Evolutionary conservation across 2,888 invertebrate species (phyloP).

Genomic region (Bhutanitis thaidina): DNA sequence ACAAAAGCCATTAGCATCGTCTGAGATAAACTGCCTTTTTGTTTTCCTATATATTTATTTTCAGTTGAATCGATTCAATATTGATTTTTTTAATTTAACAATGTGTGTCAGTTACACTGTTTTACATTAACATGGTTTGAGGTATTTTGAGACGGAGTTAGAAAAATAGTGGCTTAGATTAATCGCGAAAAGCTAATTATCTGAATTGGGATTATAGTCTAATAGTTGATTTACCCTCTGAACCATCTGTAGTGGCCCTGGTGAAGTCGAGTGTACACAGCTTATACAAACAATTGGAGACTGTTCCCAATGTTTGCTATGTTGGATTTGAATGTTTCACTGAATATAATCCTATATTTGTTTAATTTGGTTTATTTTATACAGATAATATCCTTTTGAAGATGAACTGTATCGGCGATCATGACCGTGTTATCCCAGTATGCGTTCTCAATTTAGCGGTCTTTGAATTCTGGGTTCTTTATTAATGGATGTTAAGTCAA

Average conservation of each 20-base stretch:
- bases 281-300: conserved; percentile 53
- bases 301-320: conserved; percentile 56
- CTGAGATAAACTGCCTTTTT: conserved; percentile 17
- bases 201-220: conserved; percentile 70
- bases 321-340: conserved; percentile 75
- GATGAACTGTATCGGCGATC: too few relatives aligned
- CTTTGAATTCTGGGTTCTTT: too few relatives aligned
- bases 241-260: conserved; percentile 40
- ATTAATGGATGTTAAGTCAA: too few relatives aligned
- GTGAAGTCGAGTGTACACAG: conserved; percentile 45
- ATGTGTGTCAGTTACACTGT: conserved; percentile 65
- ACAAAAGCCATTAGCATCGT: conserved; percentile 20
- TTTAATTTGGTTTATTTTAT: conserved; percentile 72
- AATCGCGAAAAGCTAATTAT: conserved; percentile 53
- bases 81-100: conserved; percentile 46
- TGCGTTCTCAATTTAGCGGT: too few relatives aligned
- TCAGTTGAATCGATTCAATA: conserved; percentile 5
- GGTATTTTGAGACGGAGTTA: conserved; percentile 60
- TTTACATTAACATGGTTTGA: conserved; percentile 67
- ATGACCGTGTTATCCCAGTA: too few relatives aligned
- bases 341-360: conserved; percentile 80
- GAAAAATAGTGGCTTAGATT: conserved; percentile 61
- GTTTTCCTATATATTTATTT: background rate
- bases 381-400: background rate
- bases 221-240: conserved; percentile 44